These are phyloP conservation scores for Nymphalis urticae DNA, from an alignment of 2,888 invertebrate genomes.

Conservation along the genomic window DNA sequence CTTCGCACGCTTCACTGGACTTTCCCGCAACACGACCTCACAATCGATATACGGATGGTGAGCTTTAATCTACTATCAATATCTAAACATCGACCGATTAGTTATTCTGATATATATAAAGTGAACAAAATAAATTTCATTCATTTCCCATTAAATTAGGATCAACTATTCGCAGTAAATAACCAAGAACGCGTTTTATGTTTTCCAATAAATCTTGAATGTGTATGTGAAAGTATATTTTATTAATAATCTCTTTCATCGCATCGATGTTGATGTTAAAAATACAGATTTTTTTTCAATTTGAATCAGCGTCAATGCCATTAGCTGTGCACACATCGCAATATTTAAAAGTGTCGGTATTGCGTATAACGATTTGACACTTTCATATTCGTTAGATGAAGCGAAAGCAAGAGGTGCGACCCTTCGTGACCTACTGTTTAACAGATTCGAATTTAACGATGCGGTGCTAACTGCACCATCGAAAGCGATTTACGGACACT, in stretches of 20 bases:
- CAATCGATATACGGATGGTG: constrained; percentile 38
- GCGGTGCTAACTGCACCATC: constrained; percentile 35
- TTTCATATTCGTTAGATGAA: constrained; percentile 38
- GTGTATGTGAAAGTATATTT: not conserved
- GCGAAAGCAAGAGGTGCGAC: constrained; percentile 38
- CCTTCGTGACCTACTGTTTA: constrained; percentile 36
- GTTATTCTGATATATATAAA: not conserved
- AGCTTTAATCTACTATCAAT: constrained; percentile 29
- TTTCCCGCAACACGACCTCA: constrained; percentile 43
- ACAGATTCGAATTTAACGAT: constrained; percentile 32
- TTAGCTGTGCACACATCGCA: not conserved
- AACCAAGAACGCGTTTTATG: constrained; percentile 3
- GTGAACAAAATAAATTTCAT: not conserved
- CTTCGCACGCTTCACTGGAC: constrained; percentile 63
- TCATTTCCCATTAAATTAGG: constrained; percentile 13
- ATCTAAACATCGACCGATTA: constrained; percentile 5
- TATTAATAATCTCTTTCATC: not conserved
- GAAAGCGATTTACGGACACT: constrained; percentile 25
- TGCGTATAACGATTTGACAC: constrained; percentile 34
- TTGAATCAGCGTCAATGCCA: not conserved
- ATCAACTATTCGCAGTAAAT: constrained; percentile 15
- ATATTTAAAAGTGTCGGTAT: constrained; percentile 2
- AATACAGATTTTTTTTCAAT: not conserved
- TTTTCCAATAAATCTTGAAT: not conserved
- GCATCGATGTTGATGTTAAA: not conserved